phyloP scores from a whole-genome alignment of 2,888 invertebrate genomes.

The Nycteola revayana region DNA sequence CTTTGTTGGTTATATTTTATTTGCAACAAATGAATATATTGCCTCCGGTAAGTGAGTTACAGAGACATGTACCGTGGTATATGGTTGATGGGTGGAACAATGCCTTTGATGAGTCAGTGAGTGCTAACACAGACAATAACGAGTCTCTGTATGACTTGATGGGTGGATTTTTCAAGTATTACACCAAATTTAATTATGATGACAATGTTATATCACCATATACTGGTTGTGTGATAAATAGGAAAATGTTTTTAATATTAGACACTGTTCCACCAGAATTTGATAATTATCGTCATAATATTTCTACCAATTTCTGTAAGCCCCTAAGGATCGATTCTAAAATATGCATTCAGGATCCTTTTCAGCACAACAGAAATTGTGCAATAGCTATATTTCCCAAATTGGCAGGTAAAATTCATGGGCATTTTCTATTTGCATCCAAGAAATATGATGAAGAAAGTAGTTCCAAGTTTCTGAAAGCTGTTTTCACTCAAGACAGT shows the following conservation, averaged over 20 bases:
- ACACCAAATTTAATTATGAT: slow-evolving; percentile 78
- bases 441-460: slow-evolving; percentile 30
- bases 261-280: slow-evolving; percentile 44
- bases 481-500: slow-evolving; percentile 24
- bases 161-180: slow-evolving; percentile 84
- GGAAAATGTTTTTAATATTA: slow-evolving; percentile 49
- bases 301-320: slow-evolving; percentile 31
- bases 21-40: slow-evolving; percentile 83
- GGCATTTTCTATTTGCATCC: slow-evolving; percentile 35
- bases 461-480: slow-evolving; percentile 28
- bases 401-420: slow-evolving; percentile 28
- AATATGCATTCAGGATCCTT: slow-evolving; percentile 84
- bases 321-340: slow-evolving; percentile 47
- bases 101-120: slow-evolving; percentile 61
- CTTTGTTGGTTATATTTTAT: slow-evolving; percentile 86
- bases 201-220: slow-evolving; percentile 82
- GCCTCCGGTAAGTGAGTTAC: slow-evolving; percentile 78
- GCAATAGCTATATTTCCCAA: slow-evolving; percentile 42
- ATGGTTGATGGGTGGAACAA: slow-evolving; percentile 83
- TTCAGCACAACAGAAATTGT: slow-evolving; percentile 80
- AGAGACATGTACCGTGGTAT: slow-evolving; percentile 40
- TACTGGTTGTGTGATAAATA: slow-evolving; percentile 71
- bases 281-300: slow-evolving; percentile 55
- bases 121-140: slow-evolving; percentile 34
- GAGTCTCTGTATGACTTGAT: slow-evolving; percentile 75